Evolutionary conservation across 2,113 vertebrate species (phyloP).

Genomic region (Chionis minor): DNA sequence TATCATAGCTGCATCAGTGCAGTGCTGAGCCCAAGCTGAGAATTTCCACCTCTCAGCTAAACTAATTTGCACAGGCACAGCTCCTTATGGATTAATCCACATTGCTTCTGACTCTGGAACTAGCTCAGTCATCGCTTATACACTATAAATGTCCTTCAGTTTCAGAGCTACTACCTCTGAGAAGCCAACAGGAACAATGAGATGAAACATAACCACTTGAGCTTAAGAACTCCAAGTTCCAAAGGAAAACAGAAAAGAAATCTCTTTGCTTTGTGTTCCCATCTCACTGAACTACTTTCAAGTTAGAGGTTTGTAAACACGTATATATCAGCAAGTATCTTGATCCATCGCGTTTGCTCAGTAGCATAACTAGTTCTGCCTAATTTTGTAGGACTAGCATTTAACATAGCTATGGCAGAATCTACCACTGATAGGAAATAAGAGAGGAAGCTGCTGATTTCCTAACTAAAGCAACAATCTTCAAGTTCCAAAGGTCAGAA

Average conservation of each 20-base stretch:
- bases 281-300: not conserved
- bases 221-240: not conserved
- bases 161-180: not conserved
- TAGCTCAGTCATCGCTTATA: not conserved
- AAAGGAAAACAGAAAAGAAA: not conserved
- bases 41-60: not conserved
- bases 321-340: not conserved
- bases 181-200: not conserved
- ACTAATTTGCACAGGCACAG: not conserved
- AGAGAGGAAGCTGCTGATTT: no score
- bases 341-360: not conserved
- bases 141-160: not conserved
- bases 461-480: not conserved
- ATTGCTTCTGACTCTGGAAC: not conserved
- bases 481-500: conserved; percentile 29
- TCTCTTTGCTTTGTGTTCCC: not conserved
- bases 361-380: not conserved
- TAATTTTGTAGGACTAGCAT: not conserved
- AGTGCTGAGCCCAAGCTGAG: not conserved
- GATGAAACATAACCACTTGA: not conserved
- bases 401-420: not conserved
- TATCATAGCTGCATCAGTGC: not conserved
- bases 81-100: not conserved
- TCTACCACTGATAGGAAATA: not conserved
- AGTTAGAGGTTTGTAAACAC: not conserved